Percentiles rank a stretch among this genome's conserved stretches.
Evolutionary conservation across 2,888 invertebrate species (phyloP).

Genomic region (Phragmatobia fuliginosa): DNA sequence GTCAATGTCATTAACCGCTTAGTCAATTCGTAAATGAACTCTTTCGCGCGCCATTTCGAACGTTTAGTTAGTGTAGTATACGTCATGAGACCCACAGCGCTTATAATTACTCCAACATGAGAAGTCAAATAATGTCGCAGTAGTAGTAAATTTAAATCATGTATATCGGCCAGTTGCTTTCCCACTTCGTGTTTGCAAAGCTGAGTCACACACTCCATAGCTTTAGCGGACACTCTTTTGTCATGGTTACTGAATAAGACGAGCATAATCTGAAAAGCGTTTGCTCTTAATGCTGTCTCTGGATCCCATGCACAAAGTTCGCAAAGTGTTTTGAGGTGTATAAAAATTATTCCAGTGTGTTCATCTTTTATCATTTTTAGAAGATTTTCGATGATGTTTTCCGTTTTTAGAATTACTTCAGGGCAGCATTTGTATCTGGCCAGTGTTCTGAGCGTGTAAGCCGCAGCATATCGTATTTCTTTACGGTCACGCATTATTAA

Average conservation of each 20-base stretch:
- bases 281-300: conserved; percentile 64
- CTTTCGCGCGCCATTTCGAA: conserved; percentile 79
- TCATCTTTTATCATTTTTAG: conserved; percentile 76
- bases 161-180: conserved; percentile 67
- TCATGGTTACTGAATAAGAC: conserved; percentile 63
- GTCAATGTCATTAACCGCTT: conserved; percentile 63
- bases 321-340: conserved; percentile 71
- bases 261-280: conserved; percentile 74
- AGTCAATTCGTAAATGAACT: conserved; percentile 62
- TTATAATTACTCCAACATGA: conserved; percentile 63
- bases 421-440: conserved; percentile 65
- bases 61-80: conserved; percentile 73
- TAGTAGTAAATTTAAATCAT: conserved; percentile 66
- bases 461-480: conserved; percentile 76
- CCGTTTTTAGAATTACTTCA: conserved; percentile 62
- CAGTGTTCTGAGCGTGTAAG: conserved; percentile 67
- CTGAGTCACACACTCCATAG: conserved; percentile 76
- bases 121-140: conserved; percentile 56
- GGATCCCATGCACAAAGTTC: conserved; percentile 73
- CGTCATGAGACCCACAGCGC: conserved; percentile 67
- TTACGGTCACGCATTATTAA: conserved; percentile 71
- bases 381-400: conserved; percentile 67
- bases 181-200: conserved; percentile 76
- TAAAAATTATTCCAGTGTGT: conserved; percentile 67
- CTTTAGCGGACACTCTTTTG: conserved; percentile 60